Evolutionary conservation across 1,140 invertebrate species (phyloP).

Genomic region (Doryteuthis pealeii): DNA sequence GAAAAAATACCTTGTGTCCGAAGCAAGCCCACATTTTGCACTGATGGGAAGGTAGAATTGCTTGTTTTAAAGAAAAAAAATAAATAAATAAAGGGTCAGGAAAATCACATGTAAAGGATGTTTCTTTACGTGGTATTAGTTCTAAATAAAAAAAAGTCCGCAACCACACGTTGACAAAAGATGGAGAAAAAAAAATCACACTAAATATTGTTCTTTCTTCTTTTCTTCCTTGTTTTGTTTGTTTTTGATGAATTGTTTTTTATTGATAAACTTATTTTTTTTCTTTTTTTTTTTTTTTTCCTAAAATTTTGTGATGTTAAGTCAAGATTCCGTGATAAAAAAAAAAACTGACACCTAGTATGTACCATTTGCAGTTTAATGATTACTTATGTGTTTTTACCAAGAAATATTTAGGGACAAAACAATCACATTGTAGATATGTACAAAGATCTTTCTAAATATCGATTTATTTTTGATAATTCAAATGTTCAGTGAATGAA

Average conservation of each 20-base stretch:
- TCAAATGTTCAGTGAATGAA: neutral
- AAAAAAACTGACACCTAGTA: neutral
- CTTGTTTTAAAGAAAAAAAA: neutral
- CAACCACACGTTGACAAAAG: conserved; percentile 4
- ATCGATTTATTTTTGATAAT: conserved; percentile 10
- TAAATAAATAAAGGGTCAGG: neutral
- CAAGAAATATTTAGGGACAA: neutral
- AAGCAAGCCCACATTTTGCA: conserved; percentile 7
- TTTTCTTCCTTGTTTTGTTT: neutral
- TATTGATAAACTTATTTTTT: neutral
- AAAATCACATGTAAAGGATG: neutral
- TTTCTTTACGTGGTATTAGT: conserved; percentile 2
- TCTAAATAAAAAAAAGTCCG: neutral
- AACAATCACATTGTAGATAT: conserved; percentile 1
- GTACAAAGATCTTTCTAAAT: neutral
- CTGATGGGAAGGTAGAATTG: neutral
- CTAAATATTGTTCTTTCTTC: neutral
- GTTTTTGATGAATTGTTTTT: neutral
- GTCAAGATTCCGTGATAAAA: neutral
- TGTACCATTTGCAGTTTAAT: conserved; percentile 2
- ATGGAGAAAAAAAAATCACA: neutral
- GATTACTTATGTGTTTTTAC: neutral
- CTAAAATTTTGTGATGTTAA: neutral
- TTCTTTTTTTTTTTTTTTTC: neutral
- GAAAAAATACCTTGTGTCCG: neutral